Evolutionary conservation across 2,113 vertebrate genomes (phyloP).

Genomic region (Geococcyx californianus): DNA sequence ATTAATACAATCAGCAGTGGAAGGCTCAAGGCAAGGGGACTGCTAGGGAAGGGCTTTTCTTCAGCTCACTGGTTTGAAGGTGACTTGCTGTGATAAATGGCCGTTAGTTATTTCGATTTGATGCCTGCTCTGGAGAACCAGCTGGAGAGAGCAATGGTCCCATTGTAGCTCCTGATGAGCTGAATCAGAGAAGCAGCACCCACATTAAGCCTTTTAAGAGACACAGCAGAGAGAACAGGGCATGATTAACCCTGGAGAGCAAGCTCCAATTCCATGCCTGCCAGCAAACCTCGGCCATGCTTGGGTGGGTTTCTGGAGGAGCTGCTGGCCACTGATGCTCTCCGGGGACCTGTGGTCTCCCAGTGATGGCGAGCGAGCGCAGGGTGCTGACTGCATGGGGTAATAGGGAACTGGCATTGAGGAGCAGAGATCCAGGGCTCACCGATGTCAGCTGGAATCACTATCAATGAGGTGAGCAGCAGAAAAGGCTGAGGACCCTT

Average conservation of each 20-base stretch:
- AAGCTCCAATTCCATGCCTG: neutral
- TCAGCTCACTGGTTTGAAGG: neutral
- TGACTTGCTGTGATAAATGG: neutral
- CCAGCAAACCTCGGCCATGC: neutral
- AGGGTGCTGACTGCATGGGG: too few species aligned
- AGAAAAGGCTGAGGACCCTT: neutral
- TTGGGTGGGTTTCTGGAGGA: neutral
- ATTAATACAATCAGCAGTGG: neutral
- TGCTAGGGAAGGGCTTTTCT: neutral
- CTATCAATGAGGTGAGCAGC: neutral
- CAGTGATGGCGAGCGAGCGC: fast-evolving
- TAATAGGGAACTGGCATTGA: fast-evolving
- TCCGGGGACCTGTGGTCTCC: neutral
- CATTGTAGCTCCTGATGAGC: neutral
- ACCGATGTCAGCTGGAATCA: neutral
- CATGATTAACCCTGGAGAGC: neutral
- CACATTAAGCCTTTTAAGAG: neutral
- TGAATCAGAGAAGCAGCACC: neutral
- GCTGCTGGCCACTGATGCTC: fast-evolving
- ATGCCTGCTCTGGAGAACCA: neutral
- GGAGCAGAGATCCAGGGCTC: neutral
- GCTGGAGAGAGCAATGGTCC: neutral
- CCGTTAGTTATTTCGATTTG: neutral
- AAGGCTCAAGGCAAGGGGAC: neutral
- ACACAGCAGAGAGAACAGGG: neutral